Percentiles rank a stretch among this genome's conserved stretches.
Evolutionary conservation across 2,113 vertebrate species (phyloP).

Genomic region (Progne subis): DNA sequence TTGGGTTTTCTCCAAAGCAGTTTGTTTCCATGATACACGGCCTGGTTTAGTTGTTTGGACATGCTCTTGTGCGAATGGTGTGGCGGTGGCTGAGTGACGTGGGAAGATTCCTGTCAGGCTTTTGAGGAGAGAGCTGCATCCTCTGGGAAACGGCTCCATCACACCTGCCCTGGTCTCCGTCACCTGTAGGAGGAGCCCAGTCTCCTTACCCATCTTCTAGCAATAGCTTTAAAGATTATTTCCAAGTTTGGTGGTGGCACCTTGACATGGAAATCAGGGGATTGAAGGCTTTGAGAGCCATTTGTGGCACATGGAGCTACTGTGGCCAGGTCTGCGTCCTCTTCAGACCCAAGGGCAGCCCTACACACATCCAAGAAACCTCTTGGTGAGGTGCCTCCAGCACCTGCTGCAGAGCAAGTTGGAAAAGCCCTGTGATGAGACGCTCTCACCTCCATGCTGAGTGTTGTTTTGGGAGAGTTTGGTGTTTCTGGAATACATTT

Average conservation of each 20-base stretch:
- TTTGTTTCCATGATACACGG: rapidly evolving
- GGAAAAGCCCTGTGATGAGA: not conserved
- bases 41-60: not conserved
- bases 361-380: too few species aligned
- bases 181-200: rapidly evolving
- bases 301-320: rapidly evolving
- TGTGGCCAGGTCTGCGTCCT: not conserved
- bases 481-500: not conserved
- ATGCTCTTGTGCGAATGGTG: not conserved
- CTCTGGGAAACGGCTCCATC: not conserved
- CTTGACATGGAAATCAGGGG: not conserved
- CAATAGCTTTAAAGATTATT: rapidly evolving
- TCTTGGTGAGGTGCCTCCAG: not conserved
- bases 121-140: not conserved
- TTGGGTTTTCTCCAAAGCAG: not conserved
- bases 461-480: not conserved
- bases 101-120: not conserved
- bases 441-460: not conserved
- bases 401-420: rapidly evolving
- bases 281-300: not conserved
- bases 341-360: not conserved
- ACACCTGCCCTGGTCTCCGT: not conserved
- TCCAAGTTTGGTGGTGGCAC: not conserved
- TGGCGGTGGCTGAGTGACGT: not conserved
- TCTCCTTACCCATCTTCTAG: not conserved